Conservation (phyloP, 2,113 vertebrate species). For the Ascaphus truei region DNA sequence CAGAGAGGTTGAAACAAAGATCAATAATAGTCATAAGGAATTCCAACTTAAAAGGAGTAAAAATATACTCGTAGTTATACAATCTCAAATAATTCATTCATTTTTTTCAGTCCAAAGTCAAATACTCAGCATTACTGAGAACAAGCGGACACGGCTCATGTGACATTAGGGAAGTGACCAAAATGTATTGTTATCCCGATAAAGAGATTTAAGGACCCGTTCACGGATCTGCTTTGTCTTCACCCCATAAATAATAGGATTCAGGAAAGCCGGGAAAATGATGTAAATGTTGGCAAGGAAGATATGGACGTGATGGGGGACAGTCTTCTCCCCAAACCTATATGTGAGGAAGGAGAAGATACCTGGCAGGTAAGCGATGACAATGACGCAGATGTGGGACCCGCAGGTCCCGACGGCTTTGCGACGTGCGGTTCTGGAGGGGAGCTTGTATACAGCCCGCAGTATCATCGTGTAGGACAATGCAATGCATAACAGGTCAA, state of each 20-base stretch:
- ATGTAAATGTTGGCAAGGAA: constrained; percentile 46
- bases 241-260: constrained; percentile 19
- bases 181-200: too few species aligned
- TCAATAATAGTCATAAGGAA: too few species aligned
- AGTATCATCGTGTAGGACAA: constrained; percentile 47
- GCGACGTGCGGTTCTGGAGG: constrained; percentile 38
- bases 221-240: constrained; percentile 8
- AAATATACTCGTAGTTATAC: too few species aligned
- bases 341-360: constrained; percentile 52
- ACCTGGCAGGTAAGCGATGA: constrained; percentile 36
- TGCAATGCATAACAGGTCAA: constrained; percentile 42
- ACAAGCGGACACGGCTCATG: too few species aligned
- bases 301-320: constrained; percentile 39
- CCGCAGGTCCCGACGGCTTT: constrained; percentile 48
- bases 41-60: too few species aligned
- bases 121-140: too few species aligned
- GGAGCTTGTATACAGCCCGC: constrained; percentile 32
- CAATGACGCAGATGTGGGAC: constrained; percentile 45
- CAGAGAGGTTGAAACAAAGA: too few species aligned
- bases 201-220: background rate
- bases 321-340: constrained; percentile 36
- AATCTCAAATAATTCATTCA: too few species aligned
- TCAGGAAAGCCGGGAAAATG: constrained; percentile 17
- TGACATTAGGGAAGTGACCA: too few species aligned
- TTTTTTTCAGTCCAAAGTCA: too few species aligned